Percentiles rank a stretch among this genome's conserved stretches.
Evolutionary conservation across 2,888 invertebrate species (phyloP).

Genomic region (Calameuta idolon): DNA sequence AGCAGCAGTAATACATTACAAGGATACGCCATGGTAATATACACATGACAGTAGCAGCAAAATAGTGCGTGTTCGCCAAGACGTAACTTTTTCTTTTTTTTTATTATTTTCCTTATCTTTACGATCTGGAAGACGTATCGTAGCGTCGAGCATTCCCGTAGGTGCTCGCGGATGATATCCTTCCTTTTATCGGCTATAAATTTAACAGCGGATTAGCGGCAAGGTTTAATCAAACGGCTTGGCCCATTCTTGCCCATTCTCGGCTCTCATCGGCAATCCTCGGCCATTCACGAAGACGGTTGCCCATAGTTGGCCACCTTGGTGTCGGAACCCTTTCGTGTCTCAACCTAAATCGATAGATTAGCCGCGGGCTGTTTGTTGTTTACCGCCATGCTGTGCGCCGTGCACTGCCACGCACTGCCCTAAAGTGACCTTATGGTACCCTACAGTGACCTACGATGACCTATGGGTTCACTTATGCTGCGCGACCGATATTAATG

Average conservation of each 20-base stretch:
- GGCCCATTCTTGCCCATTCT: constrained; percentile 16
- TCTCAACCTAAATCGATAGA: constrained; percentile 1
- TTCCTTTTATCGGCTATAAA: constrained; percentile 35
- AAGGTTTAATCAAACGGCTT: constrained; percentile 57
- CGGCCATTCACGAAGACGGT: not conserved
- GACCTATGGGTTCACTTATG: not conserved
- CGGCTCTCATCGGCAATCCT: not conserved
- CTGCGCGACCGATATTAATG: not conserved
- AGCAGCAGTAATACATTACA: not conserved
- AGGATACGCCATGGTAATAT: not conserved
- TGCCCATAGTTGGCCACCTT: constrained; percentile 1
- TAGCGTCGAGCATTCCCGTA: not conserved
- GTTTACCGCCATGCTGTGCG: not conserved
- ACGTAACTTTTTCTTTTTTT: not conserved
- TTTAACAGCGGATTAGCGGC: constrained; percentile 45
- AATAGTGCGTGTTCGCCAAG: not conserved
- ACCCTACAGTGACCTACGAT: not conserved
- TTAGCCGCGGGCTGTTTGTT: not conserved
- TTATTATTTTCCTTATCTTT: not conserved
- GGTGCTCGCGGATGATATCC: constrained; percentile 9
- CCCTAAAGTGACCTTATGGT: not conserved
- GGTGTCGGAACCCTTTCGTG: not conserved
- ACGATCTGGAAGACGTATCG: not conserved
- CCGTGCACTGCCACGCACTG: not conserved
- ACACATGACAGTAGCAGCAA: not conserved